Base-by-base conservation (phyloP, 2,797 vertebrate genomes). In the Mormyrops attenuatus region DNA sequence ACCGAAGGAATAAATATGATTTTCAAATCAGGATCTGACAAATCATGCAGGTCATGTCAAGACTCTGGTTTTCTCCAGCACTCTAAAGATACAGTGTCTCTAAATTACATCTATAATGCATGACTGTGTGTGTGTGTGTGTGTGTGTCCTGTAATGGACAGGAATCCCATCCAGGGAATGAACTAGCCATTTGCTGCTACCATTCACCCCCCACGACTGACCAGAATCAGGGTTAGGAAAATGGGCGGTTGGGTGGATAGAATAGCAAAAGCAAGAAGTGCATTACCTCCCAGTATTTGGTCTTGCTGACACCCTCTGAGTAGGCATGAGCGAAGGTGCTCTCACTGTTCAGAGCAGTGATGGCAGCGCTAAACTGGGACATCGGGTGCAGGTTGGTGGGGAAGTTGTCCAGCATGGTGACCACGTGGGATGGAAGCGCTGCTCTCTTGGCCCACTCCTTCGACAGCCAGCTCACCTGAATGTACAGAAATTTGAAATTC, bases 371-470 rank as follows among this genome's bases (percentile, higher is more conserved):
- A 93, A 99, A 97, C 95, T 99, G 98, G 90, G 98, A 99, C 98
- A 99, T 99, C 91, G 98, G 98, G 93, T 99, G 98, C 88, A 99
- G 95, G 94, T 98, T 99, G 93, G 95, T 99, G 91, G 98, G 98
- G 94, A 99, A 99, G 92, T 99, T 99, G 93, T 99, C 98, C 95
- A 99, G 92, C 98, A 99, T 99, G 92, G 98, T 99, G 93, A 98
- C 98, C 57, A 99, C 98, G 0, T 99, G 98, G 15, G 98, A 99
- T 88, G 98, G 98, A 84, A 99, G 96, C 0, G 98, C 98, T 0
- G 98, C 98, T 0, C 98, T 96, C 91, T 97, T 98, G 0, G 98
- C 98, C 98, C 98, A 99, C 90, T 99, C 98, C 87, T 96, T 96
- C 87, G 98, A 99, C 89, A 99, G 92, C 98, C 98, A 99, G 91